A percentile compares a stretch with the other conserved stretches of the same genome.
Evolutionary conservation across 2,888 invertebrate genomes (phyloP).

Genomic region (Melanophora roralis): DNA sequence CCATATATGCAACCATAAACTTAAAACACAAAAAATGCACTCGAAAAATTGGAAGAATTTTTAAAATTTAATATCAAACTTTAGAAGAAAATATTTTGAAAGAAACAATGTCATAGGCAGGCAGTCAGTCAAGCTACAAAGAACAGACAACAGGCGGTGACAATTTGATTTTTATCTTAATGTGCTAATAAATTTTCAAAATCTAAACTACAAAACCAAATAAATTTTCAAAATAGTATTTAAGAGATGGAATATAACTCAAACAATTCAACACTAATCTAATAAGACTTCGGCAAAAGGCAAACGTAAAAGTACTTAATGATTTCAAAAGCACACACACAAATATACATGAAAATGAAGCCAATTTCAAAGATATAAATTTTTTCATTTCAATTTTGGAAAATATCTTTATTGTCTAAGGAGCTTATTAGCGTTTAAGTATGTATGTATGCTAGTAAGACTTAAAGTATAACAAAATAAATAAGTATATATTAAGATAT

Average conservation of each 20-base stretch:
- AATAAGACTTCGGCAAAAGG: slow-evolving; percentile 29
- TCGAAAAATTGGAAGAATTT: background rate
- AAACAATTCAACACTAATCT: slow-evolving; percentile 30
- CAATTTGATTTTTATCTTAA: slow-evolving; percentile 71
- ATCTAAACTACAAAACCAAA: slow-evolving; percentile 70
- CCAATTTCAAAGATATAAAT: background rate
- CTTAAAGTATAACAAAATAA: slow-evolving; percentile 20
- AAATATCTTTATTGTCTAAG: slow-evolving; percentile 49
- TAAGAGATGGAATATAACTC: slow-evolving; percentile 8
- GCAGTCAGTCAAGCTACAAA: background rate
- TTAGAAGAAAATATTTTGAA: slow-evolving; percentile 17
- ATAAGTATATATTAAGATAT: background rate
- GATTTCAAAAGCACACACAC: slow-evolving; percentile 1
- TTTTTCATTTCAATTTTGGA: slow-evolving; percentile 8
- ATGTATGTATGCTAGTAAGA: no score
- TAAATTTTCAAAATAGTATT: slow-evolving; percentile 68
- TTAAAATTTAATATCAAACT: slow-evolving; percentile 50
- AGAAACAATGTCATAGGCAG: background rate
- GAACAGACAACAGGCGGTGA: slow-evolving; percentile 43
- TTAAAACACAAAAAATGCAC: slow-evolving; percentile 27
- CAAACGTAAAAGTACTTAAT: slow-evolving; percentile 37
- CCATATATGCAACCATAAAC: slow-evolving; percentile 41
- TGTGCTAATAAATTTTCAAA: slow-evolving; percentile 74
- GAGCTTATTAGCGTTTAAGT: slow-evolving; percentile 60
- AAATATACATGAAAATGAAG: slow-evolving; percentile 10